Percentiles rank a stretch among this genome's conserved stretches.
Conservation (phyloP, 2,113 vertebrate species). For the Campylomormyrus numenius region DNA sequence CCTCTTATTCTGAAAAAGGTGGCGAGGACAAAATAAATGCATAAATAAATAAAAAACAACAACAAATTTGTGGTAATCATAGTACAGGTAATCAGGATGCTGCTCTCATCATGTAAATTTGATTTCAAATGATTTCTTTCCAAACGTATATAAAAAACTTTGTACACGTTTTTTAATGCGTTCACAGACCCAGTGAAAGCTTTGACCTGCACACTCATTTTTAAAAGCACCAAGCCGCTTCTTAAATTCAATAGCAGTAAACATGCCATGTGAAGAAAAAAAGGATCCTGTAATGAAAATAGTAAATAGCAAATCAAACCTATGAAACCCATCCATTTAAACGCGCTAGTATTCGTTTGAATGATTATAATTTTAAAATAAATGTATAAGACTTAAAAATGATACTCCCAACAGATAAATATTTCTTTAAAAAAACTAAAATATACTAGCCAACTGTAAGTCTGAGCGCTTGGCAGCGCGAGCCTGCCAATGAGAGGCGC, state of each 20-base stretch:
- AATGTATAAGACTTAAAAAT: neutral
- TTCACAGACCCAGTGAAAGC: neutral
- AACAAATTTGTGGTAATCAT: neutral
- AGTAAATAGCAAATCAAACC: neutral
- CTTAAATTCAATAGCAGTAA: neutral
- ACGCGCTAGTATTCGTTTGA: neutral
- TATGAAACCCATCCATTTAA: neutral
- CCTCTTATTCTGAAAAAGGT: neutral
- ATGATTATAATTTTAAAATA: neutral
- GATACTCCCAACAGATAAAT: neutral
- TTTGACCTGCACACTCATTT: neutral
- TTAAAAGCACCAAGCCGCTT: neutral
- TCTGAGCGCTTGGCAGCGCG: neutral
- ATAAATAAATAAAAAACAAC: neutral
- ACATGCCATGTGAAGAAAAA: neutral
- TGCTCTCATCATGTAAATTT: neutral
- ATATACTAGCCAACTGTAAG: neutral
- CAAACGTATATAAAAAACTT: neutral
- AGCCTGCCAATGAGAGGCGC: slow-evolving; percentile 22
- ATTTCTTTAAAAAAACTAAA: neutral
- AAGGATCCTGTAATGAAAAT: neutral
- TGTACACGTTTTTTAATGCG: neutral
- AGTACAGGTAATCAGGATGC: neutral
- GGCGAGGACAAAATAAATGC: neutral
- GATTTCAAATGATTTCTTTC: neutral